Base-by-base conservation (phyloP, 23 tunicate species). In the Aplidium turbinatum region DNA sequence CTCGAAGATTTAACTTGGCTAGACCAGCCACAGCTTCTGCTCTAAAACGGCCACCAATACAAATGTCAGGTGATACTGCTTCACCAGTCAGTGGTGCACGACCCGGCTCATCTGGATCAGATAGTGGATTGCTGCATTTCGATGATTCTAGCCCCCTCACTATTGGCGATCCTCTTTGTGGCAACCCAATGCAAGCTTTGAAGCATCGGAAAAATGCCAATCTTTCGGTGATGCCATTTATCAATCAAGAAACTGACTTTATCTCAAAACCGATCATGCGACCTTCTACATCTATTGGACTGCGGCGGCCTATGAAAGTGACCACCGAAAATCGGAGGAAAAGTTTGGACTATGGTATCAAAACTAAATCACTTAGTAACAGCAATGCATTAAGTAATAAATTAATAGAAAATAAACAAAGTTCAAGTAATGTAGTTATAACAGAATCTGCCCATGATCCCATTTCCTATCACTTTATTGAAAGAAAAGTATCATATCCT, bases 111-210 rank as follows among this genome's bases (percentile, higher is more conserved):
- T 75, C 87, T 1, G 96, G 85, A 1, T 88, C 87, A 5, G 96
- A 85, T 30, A 62, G 77, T 47, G 87, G 80, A 16, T 68, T 55
- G 21, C 16, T 74, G 16, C 46, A 28, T 4, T 76, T 60, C 31
- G 97, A 91, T 67, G 86, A 91, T 33, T 78, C 91, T 1, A 91
- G 97, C 39, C 53, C 60, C 1, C 35, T 91, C 22, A 91, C 97
- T 25, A 66, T 84, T 54, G 97, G 97, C 21, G 91, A 79, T 26
- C 82, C 82, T 19, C 54, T 84, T n/a, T 84, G 97, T 38, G 97
- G 97, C 1, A 91, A 81, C 51, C 91, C 91, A 34, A 62, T 90
- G 35, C 78, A 79, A 25, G 87, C 78, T 13, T 32, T 84, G 0
- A 47, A 90, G n/a, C 75, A 89, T 34, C 52, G 91, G 35, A 73